These are phyloP conservation scores for Enteromius trimaculatus DNA, from an alignment of 2,797 vertebrate species.

Conservation along the genomic window DNA sequence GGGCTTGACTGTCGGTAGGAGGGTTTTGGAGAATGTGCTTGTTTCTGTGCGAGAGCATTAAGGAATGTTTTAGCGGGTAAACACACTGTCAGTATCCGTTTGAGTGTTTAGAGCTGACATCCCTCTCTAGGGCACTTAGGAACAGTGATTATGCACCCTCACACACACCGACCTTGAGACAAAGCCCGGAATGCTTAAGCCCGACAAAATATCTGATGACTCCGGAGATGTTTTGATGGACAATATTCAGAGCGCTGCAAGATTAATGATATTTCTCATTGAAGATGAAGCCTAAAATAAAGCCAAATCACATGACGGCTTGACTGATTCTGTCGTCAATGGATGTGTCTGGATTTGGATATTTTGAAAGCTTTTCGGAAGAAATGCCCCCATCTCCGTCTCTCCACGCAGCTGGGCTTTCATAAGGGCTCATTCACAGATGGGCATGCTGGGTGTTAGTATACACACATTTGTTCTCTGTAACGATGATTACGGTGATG, in stretches of 20 bases:
- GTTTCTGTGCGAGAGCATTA: constrained; percentile 46
- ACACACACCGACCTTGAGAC: constrained; percentile 57
- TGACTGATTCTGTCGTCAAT: constrained; percentile 16
- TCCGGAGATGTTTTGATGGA: constrained; percentile 45
- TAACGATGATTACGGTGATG: constrained; percentile 33
- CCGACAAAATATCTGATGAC: constrained; percentile 36
- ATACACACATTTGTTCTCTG: constrained; percentile 22
- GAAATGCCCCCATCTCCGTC: constrained; percentile 23
- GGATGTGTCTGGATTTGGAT: constrained; percentile 22
- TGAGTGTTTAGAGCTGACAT: constrained; percentile 57
- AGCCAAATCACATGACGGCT: neutral
- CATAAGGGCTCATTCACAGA: constrained; percentile 24
- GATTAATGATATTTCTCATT: constrained; percentile 29
- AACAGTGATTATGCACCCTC: constrained; percentile 51
- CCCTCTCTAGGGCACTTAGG: constrained; percentile 52
- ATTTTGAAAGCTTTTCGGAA: constrained; percentile 25
- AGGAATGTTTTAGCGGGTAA: constrained; percentile 53
- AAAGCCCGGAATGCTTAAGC: constrained; percentile 47
- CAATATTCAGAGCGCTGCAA: constrained; percentile 17
- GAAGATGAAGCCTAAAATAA: constrained; percentile 19
- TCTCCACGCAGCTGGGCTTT: constrained; percentile 40
- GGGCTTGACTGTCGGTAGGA: constrained; percentile 34
- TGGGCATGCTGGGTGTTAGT: constrained; percentile 37
- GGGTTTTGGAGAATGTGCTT: constrained; percentile 27
- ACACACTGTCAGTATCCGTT: constrained; percentile 57